phyloP scores from a whole-genome alignment of 2,113 vertebrate species.

The Pygoscelis antarcticus region DNA sequence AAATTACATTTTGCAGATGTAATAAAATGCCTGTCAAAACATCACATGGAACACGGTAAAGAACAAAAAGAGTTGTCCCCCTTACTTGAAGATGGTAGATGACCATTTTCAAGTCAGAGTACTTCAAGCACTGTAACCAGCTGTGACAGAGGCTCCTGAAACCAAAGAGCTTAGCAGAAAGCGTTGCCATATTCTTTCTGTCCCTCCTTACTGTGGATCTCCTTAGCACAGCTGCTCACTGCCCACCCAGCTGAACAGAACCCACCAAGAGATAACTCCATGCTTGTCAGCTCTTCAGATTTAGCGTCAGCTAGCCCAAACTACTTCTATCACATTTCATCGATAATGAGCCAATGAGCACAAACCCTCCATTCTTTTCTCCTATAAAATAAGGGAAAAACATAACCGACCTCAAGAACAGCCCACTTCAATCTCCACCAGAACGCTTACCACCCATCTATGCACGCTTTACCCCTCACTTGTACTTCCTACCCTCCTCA shows the following conservation, averaged over 20 bases:
- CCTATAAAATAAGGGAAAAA: not conserved
- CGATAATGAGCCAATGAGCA: too few relatives aligned
- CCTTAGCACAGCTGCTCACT: not conserved
- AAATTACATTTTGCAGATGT: not conserved
- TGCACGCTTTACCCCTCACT: not conserved
- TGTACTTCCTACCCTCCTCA: not conserved
- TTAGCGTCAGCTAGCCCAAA: accelerated
- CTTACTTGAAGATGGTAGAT: not conserved
- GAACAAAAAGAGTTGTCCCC: too few relatives aligned
- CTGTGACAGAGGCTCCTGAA: not conserved
- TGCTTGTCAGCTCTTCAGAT: not conserved
- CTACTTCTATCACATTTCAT: not conserved
- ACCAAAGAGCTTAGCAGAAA: not conserved
- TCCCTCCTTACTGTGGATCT: too few relatives aligned
- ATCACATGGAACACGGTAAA: not conserved
- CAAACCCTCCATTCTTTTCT: not conserved
- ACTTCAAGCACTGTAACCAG: not conserved
- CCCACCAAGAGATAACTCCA: not conserved
- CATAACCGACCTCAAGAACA: not conserved
- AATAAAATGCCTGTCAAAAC: not conserved
- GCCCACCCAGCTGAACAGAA: not conserved
- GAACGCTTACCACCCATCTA: not conserved
- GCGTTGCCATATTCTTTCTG: not conserved
- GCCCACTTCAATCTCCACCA: not conserved
- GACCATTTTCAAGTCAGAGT: not conserved